phyloP scores from a whole-genome alignment of 1,140 invertebrate species.

The Macrobrachium nipponense region DNA sequence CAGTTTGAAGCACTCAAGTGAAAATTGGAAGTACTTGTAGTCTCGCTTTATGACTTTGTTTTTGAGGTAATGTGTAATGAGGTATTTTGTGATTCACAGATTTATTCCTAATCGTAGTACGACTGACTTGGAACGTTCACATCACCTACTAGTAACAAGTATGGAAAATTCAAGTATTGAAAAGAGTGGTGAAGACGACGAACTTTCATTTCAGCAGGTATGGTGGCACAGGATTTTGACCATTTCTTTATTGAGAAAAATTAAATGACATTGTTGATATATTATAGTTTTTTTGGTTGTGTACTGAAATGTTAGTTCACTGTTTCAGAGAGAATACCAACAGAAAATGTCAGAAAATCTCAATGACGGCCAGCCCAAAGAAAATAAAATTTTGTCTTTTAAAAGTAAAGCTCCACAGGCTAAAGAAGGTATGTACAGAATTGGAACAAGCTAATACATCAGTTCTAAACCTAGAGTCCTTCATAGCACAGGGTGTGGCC shows the following conservation, averaged over 20 bases:
- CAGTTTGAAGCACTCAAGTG: too few relatives aligned
- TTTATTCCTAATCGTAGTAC: conserved; percentile 91
- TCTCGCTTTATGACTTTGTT: not conserved
- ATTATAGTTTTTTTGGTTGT: not conserved
- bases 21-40: too few relatives aligned
- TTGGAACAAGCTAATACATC: not conserved
- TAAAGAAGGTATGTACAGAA: conserved; percentile 46
- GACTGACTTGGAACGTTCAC: conserved; percentile 89
- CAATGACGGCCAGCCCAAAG: conserved; percentile 53
- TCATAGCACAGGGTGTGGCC: too few relatives aligned
- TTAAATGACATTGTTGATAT: too few relatives aligned
- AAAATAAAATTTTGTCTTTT: conserved; percentile 64
- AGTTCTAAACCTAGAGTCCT: not conserved
- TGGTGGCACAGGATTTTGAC: not conserved
- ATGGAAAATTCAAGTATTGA: conserved; percentile 66
- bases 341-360: conserved; percentile 63
- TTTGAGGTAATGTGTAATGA: not conserved
- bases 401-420: conserved; percentile 63
- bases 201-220: conserved; percentile 65
- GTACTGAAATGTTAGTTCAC: not conserved
- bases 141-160: conserved; percentile 73
- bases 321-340: conserved; percentile 42
- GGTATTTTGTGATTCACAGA: conserved; percentile 67
- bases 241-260: not conserved
- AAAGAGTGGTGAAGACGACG: conserved; percentile 68